A percentile compares a stretch with the other conserved stretches of the same genome.
Conservation (phyloP, 2,113 vertebrate genomes). For the Diadophis punctatus region DNA sequence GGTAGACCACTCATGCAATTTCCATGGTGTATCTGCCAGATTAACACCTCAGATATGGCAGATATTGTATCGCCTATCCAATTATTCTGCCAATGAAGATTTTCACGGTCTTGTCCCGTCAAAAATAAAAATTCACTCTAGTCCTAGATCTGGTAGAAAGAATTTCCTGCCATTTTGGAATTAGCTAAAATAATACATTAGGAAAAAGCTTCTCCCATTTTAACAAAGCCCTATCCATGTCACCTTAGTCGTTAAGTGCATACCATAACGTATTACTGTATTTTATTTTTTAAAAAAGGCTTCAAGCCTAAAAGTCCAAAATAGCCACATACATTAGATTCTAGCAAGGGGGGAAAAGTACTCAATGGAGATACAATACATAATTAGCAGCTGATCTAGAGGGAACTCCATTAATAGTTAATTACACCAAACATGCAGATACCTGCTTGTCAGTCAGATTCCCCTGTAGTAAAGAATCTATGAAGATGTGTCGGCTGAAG, state of each 20-base stretch:
- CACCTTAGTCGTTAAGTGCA: not conserved
- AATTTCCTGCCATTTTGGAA: not conserved
- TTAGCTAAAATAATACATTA: not conserved
- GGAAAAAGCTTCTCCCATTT: too few relatives aligned
- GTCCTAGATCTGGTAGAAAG: not conserved
- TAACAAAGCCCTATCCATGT: not conserved
- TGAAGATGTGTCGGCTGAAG: slow-evolving; percentile 72
- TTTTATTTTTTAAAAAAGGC: not conserved
- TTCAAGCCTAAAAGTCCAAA: not conserved
- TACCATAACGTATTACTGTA: not conserved
- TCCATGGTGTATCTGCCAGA: not conserved
- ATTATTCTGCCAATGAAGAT: not conserved
- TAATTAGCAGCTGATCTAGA: slow-evolving; percentile 21
- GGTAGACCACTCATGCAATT: not conserved
- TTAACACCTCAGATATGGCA: not conserved
- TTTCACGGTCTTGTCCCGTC: not conserved
- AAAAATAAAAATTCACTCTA: not conserved
- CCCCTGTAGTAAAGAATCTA: slow-evolving; percentile 84
- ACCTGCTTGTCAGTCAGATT: slow-evolving; percentile 89
- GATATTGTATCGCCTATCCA: not conserved
- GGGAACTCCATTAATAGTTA: not conserved
- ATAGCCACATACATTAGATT: not conserved
- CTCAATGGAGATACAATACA: slow-evolving; percentile 8
- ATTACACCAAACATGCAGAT: slow-evolving; percentile 32
- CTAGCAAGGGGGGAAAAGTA: slow-evolving; percentile 25